Evolutionary conservation across 2,888 invertebrate species (phyloP), one percentile per base, ranked within the genome.

Genomic region (Clostera curtula): DNA sequence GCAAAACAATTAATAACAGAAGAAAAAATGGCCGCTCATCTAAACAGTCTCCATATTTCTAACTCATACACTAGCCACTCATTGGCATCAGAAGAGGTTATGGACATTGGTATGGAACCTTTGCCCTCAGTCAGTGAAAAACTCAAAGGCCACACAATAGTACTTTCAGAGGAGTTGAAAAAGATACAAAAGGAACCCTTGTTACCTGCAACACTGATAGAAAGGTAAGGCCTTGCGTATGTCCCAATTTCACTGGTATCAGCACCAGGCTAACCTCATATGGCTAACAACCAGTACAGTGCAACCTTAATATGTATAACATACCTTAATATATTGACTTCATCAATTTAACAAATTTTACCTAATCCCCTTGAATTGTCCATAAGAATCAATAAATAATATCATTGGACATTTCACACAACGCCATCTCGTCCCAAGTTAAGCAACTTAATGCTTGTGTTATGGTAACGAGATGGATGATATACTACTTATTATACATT

Each of bases 1-100:
- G 59, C 84, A 4, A 94, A 94, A 57, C 92, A 93, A 59, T 85
- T 90, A 19, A 93, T 93, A 39, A 92, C 93, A 0, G 93, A 93
- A 62, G 93, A 93, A 55, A 92, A 90, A 65, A 93, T 94, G 89
- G 90, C 93, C 0, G 92, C 91, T 12, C 92, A 93, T 54, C 86
- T 94, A 39, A 89, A 87, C 42, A 87, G 90, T 17, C 76, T 94
- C 15, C 92, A 93, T 56, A 92, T 94, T 43, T 88, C 88, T 0
- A 71, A 84, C 9, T 75, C 85, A 29, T 82, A 68, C 35, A 79
- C 71, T 2, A 24, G 65, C 3, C 80, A 82, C 33, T 34, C 64
- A 1, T 30, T 67, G 19, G 38, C 58, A 2, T 22, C 40, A 8
- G 65, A 72, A 8, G 66, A 73, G 19, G 32, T 48, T 1, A 77